Evolutionary conservation across 2,113 vertebrate genomes (phyloP), one percentile per base, ranked within the genome.

Genomic region (Austrofundulus limnaeus): DNA sequence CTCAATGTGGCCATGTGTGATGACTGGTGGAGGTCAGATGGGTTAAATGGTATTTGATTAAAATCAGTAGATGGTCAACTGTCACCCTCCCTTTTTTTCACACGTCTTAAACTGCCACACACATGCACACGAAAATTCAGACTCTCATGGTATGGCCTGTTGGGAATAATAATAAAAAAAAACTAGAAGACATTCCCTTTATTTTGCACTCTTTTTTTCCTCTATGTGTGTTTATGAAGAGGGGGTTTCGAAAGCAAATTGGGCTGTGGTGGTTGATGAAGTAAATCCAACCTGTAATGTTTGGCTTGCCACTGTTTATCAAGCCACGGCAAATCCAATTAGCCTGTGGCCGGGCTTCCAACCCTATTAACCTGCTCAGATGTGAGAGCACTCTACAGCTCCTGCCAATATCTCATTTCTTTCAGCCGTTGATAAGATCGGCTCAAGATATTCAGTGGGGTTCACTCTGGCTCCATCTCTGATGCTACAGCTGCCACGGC

Each of bases 331-430:
- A 96, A 97, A 99, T 97, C 95, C 95, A 97, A 97, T 99, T 96
- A 99, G 95, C 93, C 88, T 81, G 91, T 87, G 93, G 94, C 94
- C 94, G 92, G 89, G 93, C 95, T 94, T 92, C 93, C 93, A 92
- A 94, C 94, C 95, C 92, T 94, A 94, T 95, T 95, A 96, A 95
- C 95, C 95, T 91, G 94, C 95, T 95, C 94, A 91, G 94, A 94
- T 93, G 93, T 90, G 92, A 94, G 93, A 92, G 90, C 92, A 90
- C 92, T 93, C 92, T 92, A 89, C 93, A 88, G 93, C 88, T 92
- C 89, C 94, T 94, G 95, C 96, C 96, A 94, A 96, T 96, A 96
- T 95, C 95, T 96, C 94, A 98, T 98, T 97, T 96, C 95, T 95
- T 85, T 84, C 88, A 31, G 87, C 69, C 68, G 78, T 89, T 84